Percentiles rank a stretch among this genome's conserved stretches.
These are phyloP conservation scores for Brenthis hecate DNA, from an alignment of 2,888 invertebrate species.

Conservation along the genomic window DNA sequence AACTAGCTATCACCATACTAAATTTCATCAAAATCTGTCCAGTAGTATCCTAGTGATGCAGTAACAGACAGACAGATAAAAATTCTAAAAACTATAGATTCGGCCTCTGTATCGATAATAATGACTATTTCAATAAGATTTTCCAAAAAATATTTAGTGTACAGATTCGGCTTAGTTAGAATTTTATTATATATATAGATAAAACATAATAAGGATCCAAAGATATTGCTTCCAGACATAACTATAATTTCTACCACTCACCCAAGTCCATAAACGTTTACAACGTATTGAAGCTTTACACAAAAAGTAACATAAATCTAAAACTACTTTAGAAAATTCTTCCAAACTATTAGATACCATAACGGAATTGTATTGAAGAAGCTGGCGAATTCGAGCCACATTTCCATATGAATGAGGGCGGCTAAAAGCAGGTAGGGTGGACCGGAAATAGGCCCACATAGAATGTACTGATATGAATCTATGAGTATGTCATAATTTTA, in stretches of 20 bases:
- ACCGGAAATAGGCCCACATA: slow-evolving; percentile 59
- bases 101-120: too few relatives aligned
- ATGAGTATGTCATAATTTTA: neutral
- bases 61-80: too few relatives aligned
- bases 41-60: too few relatives aligned
- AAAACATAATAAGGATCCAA: too few relatives aligned
- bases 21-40: too few relatives aligned
- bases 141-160: too few relatives aligned
- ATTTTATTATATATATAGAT: too few relatives aligned
- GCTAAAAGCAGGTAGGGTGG: slow-evolving; percentile 69
- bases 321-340: slow-evolving; percentile 44
- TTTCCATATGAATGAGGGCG: slow-evolving; percentile 76
- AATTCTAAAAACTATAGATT: too few relatives aligned
- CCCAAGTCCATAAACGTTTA: slow-evolving; percentile 4
- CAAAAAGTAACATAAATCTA: slow-evolving; percentile 45
- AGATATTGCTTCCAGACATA: too few relatives aligned
- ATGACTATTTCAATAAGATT: too few relatives aligned
- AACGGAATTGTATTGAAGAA: slow-evolving; percentile 43
- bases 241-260: neutral
- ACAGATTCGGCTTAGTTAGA: too few relatives aligned
- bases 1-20: too few relatives aligned
- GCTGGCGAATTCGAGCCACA: slow-evolving; percentile 52
- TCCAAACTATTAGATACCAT: slow-evolving; percentile 45
- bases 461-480: slow-evolving; percentile 20
- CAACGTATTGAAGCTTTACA: slow-evolving; percentile 13